Evolutionary conservation across 2,888 invertebrate species (phyloP).

Genomic region (Parnassius mnemosyne): DNA sequence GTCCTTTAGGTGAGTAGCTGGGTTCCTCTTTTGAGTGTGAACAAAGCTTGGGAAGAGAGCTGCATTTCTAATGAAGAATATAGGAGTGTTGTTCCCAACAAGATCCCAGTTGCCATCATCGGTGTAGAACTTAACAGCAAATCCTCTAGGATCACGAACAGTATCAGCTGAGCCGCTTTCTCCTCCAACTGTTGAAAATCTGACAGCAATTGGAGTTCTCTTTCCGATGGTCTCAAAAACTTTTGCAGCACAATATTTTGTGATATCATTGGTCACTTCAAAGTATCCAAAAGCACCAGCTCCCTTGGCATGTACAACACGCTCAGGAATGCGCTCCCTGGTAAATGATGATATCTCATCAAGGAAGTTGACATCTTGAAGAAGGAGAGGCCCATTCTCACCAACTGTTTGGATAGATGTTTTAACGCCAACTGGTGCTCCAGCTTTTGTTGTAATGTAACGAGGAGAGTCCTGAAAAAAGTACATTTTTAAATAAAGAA

Average conservation of each 20-base stretch:
- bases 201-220: slow-evolving; percentile 87
- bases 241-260: slow-evolving; percentile 88
- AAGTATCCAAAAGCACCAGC: slow-evolving; percentile 94
- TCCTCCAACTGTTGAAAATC: slow-evolving; percentile 93
- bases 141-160: slow-evolving; percentile 94
- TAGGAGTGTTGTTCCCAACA: slow-evolving; percentile 95
- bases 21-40: slow-evolving; percentile 98
- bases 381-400: slow-evolving; percentile 89
- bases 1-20: slow-evolving; percentile 94
- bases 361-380: slow-evolving; percentile 91
- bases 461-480: slow-evolving; percentile 77
- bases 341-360: slow-evolving; percentile 92
- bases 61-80: slow-evolving; percentile 96
- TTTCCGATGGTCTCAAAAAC: slow-evolving; percentile 89
- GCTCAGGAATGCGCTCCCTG: slow-evolving; percentile 96
- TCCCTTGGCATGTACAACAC: slow-evolving; percentile 98
- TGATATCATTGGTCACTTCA: slow-evolving; percentile 93
- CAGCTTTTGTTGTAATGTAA: slow-evolving; percentile 88
- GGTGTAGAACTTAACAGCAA: slow-evolving; percentile 96
- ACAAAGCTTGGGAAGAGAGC: slow-evolving; percentile 96
- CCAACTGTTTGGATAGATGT: slow-evolving; percentile 92
- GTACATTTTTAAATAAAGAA: neutral
- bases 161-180: slow-evolving; percentile 96
- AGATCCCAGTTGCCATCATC: slow-evolving; percentile 96
- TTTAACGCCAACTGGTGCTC: slow-evolving; percentile 89